These are phyloP conservation scores for Eumacrocentrus americanus DNA, from an alignment of 2,888 invertebrate genomes.

Conservation along the genomic window DNA sequence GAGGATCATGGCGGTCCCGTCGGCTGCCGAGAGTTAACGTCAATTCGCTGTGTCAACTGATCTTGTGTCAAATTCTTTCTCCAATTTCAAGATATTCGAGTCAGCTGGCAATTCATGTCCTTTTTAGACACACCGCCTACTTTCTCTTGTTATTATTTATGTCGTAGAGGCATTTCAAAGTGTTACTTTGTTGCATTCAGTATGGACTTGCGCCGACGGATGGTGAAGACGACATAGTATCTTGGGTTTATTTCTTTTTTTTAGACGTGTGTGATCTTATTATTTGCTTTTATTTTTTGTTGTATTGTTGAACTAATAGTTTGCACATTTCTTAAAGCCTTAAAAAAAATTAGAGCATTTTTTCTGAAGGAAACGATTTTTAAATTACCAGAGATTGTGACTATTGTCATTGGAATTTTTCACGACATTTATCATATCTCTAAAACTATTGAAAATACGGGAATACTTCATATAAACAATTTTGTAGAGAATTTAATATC, in stretches of 20 bases:
- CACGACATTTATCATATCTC: constrained; percentile 7
- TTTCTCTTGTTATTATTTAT: neutral
- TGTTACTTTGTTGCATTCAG: neutral
- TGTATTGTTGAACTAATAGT: too few relatives aligned
- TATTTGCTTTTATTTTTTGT: neutral
- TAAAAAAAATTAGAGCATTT: neutral
- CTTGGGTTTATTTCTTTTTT: neutral
- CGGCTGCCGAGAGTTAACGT: constrained; percentile 4
- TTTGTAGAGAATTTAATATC: too few relatives aligned
- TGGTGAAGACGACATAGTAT: neutral
- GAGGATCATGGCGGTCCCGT: constrained; percentile 28
- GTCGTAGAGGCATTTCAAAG: neutral
- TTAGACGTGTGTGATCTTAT: neutral
- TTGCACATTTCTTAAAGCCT: too few relatives aligned
- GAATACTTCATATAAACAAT: too few relatives aligned
- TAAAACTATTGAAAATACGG: too few relatives aligned
- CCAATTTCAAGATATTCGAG: neutral
- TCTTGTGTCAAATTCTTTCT: neutral
- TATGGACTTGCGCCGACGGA: constrained; percentile 5
- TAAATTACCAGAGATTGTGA: neutral
- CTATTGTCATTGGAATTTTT: constrained; percentile 6
- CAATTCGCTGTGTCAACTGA: neutral
- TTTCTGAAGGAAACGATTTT: neutral
- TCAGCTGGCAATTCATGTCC: neutral
- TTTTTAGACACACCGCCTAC: neutral